Base-by-base conservation (phyloP, 2,888 invertebrate species). In the Lasioglossum pauxillum region DNA sequence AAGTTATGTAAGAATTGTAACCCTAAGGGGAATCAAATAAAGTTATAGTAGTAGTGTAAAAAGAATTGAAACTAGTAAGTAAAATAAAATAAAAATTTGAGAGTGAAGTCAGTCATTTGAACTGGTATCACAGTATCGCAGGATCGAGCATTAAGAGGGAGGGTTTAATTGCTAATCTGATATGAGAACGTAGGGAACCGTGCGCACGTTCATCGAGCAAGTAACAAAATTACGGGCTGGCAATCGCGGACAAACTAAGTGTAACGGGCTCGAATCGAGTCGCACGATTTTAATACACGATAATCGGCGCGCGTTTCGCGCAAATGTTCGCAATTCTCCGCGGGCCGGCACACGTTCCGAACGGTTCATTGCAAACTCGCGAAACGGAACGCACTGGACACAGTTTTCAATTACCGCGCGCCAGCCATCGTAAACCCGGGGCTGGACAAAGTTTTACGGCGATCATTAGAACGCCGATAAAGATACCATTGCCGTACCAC, bases 321-420 rank as follows among this genome's bases (percentile, higher is more conserved):
- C 78, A 75, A 81, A 67, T 81, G 76, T 78, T 81, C 57, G 81
- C 86, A 82, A 78, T 86, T 78, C 77, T 75, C 69, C 71, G 71
- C 60, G 76, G 53, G 49, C 31, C 44, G 77, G 57, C 60, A 69
- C 73, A 27, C 71, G 75, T 67, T 73, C 27, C 78, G 41, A 57
- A 82, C 76, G 75, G 77, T 79, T 71, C 78, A 78, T 76, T 89
- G 86, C 82, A 60, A 85, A 80, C 84, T 82, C 86, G 83, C 44
- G 73, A 75, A 77, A 80, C 72, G 75, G 75, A 84, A 84, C 80
- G 78, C 53, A 44, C 78, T 75, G 88, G 88, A 89, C 85, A 86
- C 88, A 86, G 89, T 91, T 90, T 92, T 92, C 91, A 92, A 92
- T 92, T 92, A 92, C 87, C 90, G 87, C 85, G 87, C 89, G 89